Percentiles rank a stretch among this genome's conserved stretches.
These are phyloP conservation scores for Zaprionus lineosus DNA, from an alignment of 2,888 invertebrate genomes.

Conservation along the genomic window DNA sequence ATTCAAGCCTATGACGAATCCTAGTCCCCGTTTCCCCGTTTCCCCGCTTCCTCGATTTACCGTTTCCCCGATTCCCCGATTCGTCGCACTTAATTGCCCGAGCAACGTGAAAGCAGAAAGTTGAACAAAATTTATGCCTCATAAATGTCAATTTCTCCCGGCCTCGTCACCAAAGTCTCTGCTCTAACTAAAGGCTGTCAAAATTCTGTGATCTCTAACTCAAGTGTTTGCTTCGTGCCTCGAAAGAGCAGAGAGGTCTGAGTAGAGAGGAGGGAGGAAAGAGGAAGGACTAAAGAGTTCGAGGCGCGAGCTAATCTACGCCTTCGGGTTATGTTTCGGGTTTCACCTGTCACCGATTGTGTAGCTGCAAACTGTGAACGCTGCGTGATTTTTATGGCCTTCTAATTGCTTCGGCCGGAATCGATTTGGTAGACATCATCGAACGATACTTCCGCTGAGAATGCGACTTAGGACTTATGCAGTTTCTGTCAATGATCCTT, in stretches of 20 bases:
- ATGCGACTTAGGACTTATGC: too few species aligned
- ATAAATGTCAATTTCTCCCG: slow-evolving; percentile 66
- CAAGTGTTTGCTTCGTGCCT: slow-evolving; percentile 40
- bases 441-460: too few species aligned
- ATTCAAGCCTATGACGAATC: slow-evolving; percentile 62
- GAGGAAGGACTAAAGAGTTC: too few species aligned
- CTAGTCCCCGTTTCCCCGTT: slow-evolving; percentile 9
- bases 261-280: too few species aligned
- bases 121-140: slow-evolving; percentile 63
- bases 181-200: slow-evolving; percentile 18
- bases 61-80: slow-evolving; percentile 40
- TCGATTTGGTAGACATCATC: too few species aligned
- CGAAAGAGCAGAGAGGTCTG: too few species aligned
- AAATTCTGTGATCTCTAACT: slow-evolving; percentile 47
- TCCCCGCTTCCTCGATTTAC: slow-evolving; percentile 48
- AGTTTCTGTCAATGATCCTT: too few species aligned
- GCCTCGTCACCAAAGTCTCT: slow-evolving; percentile 14
- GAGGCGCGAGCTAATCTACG: too few species aligned
- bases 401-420: too few species aligned
- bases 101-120: slow-evolving; percentile 7
- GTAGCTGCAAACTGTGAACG: slow-evolving; percentile 21
- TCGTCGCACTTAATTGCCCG: slow-evolving; percentile 73
- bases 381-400: slow-evolving; percentile 12
- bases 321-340: background rate
- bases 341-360: too few species aligned